A percentile compares a stretch with the other conserved stretches of the same genome.
Evolutionary conservation across 2,797 vertebrate genomes (phyloP).

Genomic region (Cyprinodon diabolis): DNA sequence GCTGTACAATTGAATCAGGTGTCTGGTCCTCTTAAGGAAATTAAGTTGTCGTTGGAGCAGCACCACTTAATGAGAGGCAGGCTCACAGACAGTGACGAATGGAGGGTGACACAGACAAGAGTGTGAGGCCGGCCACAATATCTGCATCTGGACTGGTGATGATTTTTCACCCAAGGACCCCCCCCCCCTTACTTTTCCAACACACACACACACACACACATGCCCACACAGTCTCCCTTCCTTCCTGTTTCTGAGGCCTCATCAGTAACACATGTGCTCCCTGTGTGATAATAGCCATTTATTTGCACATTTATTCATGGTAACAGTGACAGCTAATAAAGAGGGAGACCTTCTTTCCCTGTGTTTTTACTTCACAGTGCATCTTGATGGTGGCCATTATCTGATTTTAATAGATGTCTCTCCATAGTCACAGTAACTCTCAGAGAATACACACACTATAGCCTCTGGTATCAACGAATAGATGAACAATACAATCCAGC

Average conservation of each 20-base stretch:
- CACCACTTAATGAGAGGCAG: conserved; percentile 95
- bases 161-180: conserved; percentile 88
- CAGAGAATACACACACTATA: conserved; percentile 44
- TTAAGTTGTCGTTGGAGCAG: conserved; percentile 94
- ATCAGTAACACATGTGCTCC: conserved; percentile 92
- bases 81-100: conserved; percentile 93
- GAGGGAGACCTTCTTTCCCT: conserved; percentile 84
- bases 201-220: conserved; percentile 13
- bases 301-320: conserved; percentile 97
- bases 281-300: conserved; percentile 92
- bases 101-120: conserved; percentile 86
- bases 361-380: conserved; percentile 90
- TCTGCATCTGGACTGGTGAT: conserved; percentile 88
- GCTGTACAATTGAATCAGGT: conserved; percentile 97
- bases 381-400: conserved; percentile 84
- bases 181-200: conserved; percentile 67
- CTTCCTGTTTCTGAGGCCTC: conserved; percentile 78
- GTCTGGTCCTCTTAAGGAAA: conserved; percentile 99
- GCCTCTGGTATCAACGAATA: conserved; percentile 35
- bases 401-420: conserved; percentile 82
- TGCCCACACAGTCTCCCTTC: conserved; percentile 70
- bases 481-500: conserved; percentile 46
- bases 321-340: conserved; percentile 97
- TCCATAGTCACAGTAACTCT: conserved; percentile 39
- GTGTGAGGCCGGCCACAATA: conserved; percentile 88